Base-by-base conservation (phyloP, 2,888 invertebrate genomes). In the Lagria hirta region DNA sequence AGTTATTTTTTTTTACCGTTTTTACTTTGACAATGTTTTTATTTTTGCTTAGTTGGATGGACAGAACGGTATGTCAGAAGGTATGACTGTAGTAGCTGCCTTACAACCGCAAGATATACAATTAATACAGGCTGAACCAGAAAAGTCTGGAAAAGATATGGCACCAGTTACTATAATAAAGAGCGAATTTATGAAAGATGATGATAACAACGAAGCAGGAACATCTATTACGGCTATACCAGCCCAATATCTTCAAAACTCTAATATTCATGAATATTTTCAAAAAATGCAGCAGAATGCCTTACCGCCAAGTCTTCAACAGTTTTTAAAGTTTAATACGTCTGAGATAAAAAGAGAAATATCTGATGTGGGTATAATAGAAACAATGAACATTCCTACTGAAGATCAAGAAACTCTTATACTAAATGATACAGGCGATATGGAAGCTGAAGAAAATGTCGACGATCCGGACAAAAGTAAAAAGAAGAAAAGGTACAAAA, bases 401-500 rank as follows among this genome's bases (percentile, higher is more conserved):
- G 58, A 60, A 1, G 61, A 61, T 10, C 62, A 67, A 28, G 65
- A 62, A 10, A 62, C 62, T 10, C 49, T 68, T 11, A 63, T 71
- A 14, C 60, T 71, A 57, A 68, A 70, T 50, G 66, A 67, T 36
- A 67, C 67, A 36, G 65, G 59, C 23, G 71, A 71, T 43, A 62
- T 69, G 48, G 66, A 69, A 41, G 62, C 63, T 40, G 72, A 70
- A 41, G 71, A 68, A 41, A 59, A 49, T 27, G 54, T 57, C 2
- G 69, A 69, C 16, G 68, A 69, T 45, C 61, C 63, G 2, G 65
- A 67, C 17, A 66, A 68, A 58, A 83, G 73, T 3, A 85, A 85
- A 61, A 84, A 84, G 66, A 87, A 86, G 75, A 85, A 86, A 73
- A 86, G 85, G 60, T 84, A 85, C 70, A 86, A 86, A 76, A 87